Base-by-base conservation (phyloP, 1,140 invertebrate genomes). In the Magallana ariakensis region DNA sequence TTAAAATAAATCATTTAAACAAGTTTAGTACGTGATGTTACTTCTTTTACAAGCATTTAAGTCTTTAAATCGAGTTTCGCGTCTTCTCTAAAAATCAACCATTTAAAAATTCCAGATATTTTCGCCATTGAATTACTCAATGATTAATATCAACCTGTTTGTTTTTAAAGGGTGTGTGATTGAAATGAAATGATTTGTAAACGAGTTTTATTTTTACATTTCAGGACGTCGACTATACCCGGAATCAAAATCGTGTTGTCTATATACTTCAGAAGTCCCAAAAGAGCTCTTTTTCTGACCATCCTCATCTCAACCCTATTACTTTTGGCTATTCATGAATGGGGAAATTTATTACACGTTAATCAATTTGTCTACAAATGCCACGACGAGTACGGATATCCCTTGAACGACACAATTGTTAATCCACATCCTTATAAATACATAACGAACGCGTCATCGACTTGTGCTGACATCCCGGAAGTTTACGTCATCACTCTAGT, bases 401-500 rank as follows among this genome's bases (percentile, higher is more conserved):
- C 66, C 13, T 13, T 75, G 22, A 75, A 75, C 33, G 33, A 75
- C 11, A 75, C 66, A 11, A 8, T 75, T 75, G 66, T 75, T 13
- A 75, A 75, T 13, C 22, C 66, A 26, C 66, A 75, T 75, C 66
- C 66, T 11, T 75, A 75, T 26, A 75, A 26, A 5, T 75, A 75
- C 22, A 75, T 75, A 75, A 75, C 66, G 22, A 75, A 75, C 10
- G 66, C 22, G 66, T 75, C 66, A 33, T 75, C 66, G 15, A 75
- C 66, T 11, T 75, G 66, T 13, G 22, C 22, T 26, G 22, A 26
- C 33, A 26, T 75, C 8, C 66, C 66, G 66, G 53, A 85, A 55
- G 56, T 84, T 11, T 85, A 82, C 46, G 13, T 87, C 54, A 22
- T 89, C 58, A 75, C 86, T 16, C 33, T 89, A n/a, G 85, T 89